Evolutionary conservation across 1,140 invertebrate genomes (phyloP).

Genomic region (Diprion similis): DNA sequence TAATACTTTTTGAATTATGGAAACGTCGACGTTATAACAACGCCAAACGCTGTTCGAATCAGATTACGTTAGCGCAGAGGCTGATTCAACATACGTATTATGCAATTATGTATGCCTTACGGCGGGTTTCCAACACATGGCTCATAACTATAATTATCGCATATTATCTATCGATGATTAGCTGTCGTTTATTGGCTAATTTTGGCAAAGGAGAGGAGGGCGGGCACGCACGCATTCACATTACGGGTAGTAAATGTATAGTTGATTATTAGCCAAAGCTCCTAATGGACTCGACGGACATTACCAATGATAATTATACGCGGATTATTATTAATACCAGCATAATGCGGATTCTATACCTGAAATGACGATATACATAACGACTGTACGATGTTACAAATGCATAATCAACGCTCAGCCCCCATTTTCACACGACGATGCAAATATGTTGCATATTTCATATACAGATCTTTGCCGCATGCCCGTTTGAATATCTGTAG

Average conservation of each 20-base stretch:
- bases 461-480: too few relatives aligned
- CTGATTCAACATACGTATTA: too few relatives aligned
- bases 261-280: background rate
- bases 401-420: background rate
- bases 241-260: background rate
- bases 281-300: constrained; percentile 6
- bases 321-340: constrained; percentile 9
- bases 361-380: constrained; percentile 6
- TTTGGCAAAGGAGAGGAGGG: background rate
- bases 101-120: too few relatives aligned
- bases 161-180: background rate
- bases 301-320: constrained; percentile 11
- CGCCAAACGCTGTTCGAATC: too few relatives aligned
- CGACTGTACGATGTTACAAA: background rate
- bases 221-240: background rate
- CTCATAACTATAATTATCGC: background rate
- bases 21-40: too few relatives aligned
- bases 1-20: too few relatives aligned
- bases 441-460: too few relatives aligned
- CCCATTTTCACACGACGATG: background rate
- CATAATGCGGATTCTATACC: constrained; percentile 7
- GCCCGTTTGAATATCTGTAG: too few relatives aligned
- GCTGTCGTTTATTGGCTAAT: background rate
- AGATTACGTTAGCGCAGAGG: too few relatives aligned
- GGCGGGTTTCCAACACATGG: too few relatives aligned